A percentile compares a stretch with the other conserved stretches of the same genome.
These are phyloP conservation scores for Zonitis immaculata DNA, from an alignment of 2,888 invertebrate species.

Conservation along the genomic window DNA sequence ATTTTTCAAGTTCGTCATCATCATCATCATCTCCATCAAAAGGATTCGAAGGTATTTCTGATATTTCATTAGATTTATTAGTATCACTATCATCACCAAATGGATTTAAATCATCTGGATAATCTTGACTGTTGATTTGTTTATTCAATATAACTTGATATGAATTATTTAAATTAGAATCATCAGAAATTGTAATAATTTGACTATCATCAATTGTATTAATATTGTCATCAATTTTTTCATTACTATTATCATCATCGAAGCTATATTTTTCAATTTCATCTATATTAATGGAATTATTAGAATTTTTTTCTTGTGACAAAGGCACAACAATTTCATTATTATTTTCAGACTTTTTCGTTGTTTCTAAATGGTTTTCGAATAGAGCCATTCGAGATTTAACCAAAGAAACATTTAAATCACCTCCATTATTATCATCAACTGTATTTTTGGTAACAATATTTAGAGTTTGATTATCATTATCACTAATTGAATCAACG, in stretches of 20 bases:
- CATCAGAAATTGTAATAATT: slow-evolving; percentile 12
- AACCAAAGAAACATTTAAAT: slow-evolving; percentile 39
- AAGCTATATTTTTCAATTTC: slow-evolving; percentile 19
- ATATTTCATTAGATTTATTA: slow-evolving; percentile 21
- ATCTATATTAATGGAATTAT: slow-evolving; percentile 31
- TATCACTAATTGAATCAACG: slow-evolving; percentile 26
- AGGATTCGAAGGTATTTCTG: slow-evolving; percentile 32
- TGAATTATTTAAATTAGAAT: neutral
- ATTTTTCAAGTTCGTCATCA: slow-evolving; percentile 24
- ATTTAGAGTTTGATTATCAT: slow-evolving; percentile 35
- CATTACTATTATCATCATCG: slow-evolving; percentile 10
- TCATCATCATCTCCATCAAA: slow-evolving; percentile 48
- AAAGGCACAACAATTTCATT: neutral
- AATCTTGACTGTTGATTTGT: slow-evolving; percentile 14
- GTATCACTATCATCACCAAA: slow-evolving; percentile 68
- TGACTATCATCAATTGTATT: slow-evolving; percentile 6
- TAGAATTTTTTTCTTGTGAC: neutral
- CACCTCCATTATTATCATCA: slow-evolving; percentile 26
- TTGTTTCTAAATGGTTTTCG: slow-evolving; percentile 32
- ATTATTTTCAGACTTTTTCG: slow-evolving; percentile 1
- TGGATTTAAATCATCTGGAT: slow-evolving; percentile 80
- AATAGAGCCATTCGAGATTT: slow-evolving; percentile 47
- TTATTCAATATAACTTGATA: neutral
- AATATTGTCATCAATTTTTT: neutral
- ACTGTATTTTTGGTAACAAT: slow-evolving; percentile 47